Evolutionary conservation across 2,797 vertebrate genomes (phyloP).

Genomic region (Botia almorhae): DNA sequence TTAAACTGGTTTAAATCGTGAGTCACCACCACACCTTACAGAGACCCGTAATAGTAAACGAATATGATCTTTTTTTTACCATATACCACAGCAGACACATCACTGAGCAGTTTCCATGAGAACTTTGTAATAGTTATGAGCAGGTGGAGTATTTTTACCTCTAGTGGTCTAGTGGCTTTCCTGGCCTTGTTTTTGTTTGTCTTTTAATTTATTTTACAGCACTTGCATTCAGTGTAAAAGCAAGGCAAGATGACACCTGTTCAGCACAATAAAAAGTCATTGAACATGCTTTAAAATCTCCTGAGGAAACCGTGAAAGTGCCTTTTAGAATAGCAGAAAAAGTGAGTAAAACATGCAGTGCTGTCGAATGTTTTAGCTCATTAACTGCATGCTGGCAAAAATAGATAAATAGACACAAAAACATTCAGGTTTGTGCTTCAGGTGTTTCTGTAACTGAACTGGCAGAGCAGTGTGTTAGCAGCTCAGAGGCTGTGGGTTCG

Average conservation of each 20-base stretch:
- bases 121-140: background rate
- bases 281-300: background rate
- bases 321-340: background rate
- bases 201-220: too few species aligned
- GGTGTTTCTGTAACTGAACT: too few species aligned
- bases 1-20: slow-evolving; percentile 3
- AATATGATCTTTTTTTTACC: too few species aligned
- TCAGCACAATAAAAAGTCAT: too few species aligned
- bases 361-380: background rate
- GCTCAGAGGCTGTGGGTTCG: too few species aligned
- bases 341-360: background rate
- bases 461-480: too few species aligned
- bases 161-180: too few species aligned
- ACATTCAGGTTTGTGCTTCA: background rate
- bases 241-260: too few species aligned
- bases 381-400: background rate
- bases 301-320: background rate
- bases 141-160: too few species aligned
- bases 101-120: background rate
- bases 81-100: background rate
- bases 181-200: too few species aligned
- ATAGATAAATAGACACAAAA: background rate
- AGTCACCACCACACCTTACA: background rate
- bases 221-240: too few species aligned
- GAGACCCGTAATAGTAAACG: too few species aligned